Evolutionary conservation across 1,140 invertebrate genomes (phyloP).

Genomic region (Druon quercuslanigerum): DNA sequence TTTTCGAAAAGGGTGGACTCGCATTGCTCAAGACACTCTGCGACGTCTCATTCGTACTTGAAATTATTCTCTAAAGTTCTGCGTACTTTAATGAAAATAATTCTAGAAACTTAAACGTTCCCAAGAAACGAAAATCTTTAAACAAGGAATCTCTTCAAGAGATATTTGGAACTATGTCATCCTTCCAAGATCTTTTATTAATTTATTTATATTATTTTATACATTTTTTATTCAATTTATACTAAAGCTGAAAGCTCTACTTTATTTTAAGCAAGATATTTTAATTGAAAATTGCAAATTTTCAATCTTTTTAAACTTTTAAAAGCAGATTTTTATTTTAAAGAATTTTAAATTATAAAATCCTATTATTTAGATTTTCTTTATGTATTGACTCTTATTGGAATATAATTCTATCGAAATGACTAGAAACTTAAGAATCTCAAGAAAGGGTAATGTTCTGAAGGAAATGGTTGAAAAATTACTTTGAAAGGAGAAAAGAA

Average conservation of each 20-base stretch:
- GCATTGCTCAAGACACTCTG: slow-evolving; percentile 66
- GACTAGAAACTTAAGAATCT: slow-evolving; percentile 4
- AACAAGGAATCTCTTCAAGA: not conserved
- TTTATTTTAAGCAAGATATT: not conserved
- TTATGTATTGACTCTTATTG: no score
- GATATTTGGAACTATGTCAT: slow-evolving; percentile 23
- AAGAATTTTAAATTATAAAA: not conserved
- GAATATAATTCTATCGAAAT: no score
- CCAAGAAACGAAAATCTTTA: not conserved
- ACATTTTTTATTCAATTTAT: not conserved
- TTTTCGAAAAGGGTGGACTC: slow-evolving; percentile 69
- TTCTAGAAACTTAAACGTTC: not conserved
- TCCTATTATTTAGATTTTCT: no score
- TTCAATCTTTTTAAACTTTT: not conserved
- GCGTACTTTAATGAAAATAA: slow-evolving; percentile 67
- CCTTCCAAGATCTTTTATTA: not conserved
- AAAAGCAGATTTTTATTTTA: not conserved
- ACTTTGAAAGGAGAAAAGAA: not conserved
- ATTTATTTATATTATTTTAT: slow-evolving; percentile 9
- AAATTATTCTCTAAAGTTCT: slow-evolving; percentile 39
- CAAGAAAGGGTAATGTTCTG: not conserved
- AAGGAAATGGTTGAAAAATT: not conserved
- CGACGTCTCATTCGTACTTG: slow-evolving; percentile 71
- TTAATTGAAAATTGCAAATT: not conserved
- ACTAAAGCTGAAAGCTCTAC: not conserved